A percentile compares a stretch with the other conserved stretches of the same genome.
Evolutionary conservation across 1,140 invertebrate genomes (phyloP).

Genomic region (Drosophila sproati): DNA sequence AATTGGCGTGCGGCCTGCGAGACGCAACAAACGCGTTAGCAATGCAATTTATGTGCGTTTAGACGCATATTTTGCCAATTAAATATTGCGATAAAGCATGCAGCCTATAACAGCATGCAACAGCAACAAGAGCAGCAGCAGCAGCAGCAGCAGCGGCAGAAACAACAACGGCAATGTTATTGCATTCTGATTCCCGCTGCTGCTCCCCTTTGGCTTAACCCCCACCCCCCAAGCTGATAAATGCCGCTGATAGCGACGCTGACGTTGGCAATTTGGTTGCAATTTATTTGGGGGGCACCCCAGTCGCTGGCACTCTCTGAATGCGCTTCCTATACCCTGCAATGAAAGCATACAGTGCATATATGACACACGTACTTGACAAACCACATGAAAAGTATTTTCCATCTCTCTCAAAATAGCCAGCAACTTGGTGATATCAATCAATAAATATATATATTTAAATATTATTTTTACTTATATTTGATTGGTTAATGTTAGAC

Average conservation of each 20-base stretch:
- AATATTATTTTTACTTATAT: too few relatives aligned
- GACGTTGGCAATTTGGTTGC: conserved; percentile 82
- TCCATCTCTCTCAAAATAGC: too few relatives aligned
- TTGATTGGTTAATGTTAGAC: too few relatives aligned
- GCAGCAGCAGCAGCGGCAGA: conserved; percentile 2
- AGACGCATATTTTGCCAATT: conserved; percentile 84
- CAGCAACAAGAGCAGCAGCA: conserved; percentile 17
- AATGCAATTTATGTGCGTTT: conserved; percentile 84
- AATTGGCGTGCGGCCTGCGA: conserved; percentile 54
- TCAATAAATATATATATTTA: too few relatives aligned
- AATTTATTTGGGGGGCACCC: conserved; percentile 73
- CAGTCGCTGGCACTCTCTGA: conserved; percentile 33
- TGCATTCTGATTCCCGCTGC: conserved; percentile 7
- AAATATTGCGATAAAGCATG: conserved; percentile 84
- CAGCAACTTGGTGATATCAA: too few relatives aligned
- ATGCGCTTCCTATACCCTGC: conserved; percentile 13
- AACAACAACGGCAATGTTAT: conserved; percentile 2
- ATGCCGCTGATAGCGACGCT: conserved; percentile 79
- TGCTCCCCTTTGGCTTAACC: background rate
- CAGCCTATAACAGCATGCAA: conserved; percentile 68
- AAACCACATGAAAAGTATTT: too few relatives aligned
- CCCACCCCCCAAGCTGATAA: conserved; percentile 59
- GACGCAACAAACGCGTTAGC: conserved; percentile 77
- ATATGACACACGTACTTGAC: background rate
- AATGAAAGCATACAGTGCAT: background rate